A percentile compares a stretch with the other conserved stretches of the same genome.
These are phyloP conservation scores for Tyto alba DNA, from an alignment of 2,113 vertebrate species.

Conservation along the genomic window DNA sequence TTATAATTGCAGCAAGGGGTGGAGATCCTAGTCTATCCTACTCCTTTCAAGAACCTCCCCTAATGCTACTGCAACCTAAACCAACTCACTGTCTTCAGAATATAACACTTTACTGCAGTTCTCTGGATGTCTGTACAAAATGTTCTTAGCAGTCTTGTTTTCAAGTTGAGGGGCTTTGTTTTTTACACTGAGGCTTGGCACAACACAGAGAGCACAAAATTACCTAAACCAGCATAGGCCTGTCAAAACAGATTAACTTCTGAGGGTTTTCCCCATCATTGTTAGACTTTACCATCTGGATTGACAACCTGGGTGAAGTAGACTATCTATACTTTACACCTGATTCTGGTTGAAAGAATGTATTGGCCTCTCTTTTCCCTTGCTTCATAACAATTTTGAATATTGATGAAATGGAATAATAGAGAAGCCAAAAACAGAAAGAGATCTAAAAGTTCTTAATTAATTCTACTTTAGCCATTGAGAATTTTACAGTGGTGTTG, in stretches of 20 bases:
- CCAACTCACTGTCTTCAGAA: not conserved
- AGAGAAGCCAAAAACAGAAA: not conserved
- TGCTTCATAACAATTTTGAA: not conserved
- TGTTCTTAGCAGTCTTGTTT: not conserved
- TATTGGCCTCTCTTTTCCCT: not conserved
- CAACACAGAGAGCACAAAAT: not conserved
- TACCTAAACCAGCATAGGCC: not conserved
- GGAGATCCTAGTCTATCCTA: not conserved
- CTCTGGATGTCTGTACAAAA: not conserved
- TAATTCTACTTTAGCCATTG: not conserved
- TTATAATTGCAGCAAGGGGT: conserved; percentile 46
- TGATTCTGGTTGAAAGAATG: not conserved
- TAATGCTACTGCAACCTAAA: not conserved
- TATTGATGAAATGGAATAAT: not conserved
- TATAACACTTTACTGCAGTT: not conserved
- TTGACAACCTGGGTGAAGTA: not conserved
- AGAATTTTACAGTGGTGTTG: not conserved
- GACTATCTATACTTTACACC: not conserved
- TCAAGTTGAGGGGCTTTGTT: not conserved
- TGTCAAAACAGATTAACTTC: not conserved
- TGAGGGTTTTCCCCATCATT: not conserved
- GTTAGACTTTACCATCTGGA: not conserved
- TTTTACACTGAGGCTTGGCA: not conserved
- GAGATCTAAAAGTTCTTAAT: not conserved
- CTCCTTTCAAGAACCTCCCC: conserved; percentile 30